These are phyloP conservation scores for Chrysomela aeneicollis DNA, from an alignment of 2,888 invertebrate species.

Conservation along the genomic window DNA sequence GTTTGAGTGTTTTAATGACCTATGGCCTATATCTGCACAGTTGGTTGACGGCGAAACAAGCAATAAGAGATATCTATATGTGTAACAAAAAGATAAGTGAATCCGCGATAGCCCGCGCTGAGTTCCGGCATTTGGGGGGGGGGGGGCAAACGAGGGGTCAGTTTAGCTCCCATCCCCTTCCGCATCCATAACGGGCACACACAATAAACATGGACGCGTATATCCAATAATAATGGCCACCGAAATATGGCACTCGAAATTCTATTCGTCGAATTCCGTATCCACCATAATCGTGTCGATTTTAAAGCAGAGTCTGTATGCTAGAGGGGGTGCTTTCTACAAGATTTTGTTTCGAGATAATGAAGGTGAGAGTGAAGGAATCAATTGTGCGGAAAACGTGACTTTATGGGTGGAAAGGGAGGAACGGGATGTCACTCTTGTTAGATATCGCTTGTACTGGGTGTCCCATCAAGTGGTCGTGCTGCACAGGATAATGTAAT, in stretches of 20 bases:
- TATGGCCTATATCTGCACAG: too few species aligned
- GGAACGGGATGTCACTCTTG: neutral
- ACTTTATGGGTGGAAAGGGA: neutral
- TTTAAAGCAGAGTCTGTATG: neutral
- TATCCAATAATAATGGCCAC: constrained; percentile 40
- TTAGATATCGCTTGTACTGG: neutral
- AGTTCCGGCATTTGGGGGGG: neutral
- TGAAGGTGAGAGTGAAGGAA: neutral
- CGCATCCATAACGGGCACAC: neutral
- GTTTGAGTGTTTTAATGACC: too few species aligned
- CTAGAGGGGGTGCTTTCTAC: constrained; percentile 4
- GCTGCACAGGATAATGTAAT: too few species aligned
- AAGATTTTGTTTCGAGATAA: neutral
- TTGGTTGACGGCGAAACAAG: neutral
- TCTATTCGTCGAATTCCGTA: constrained; percentile 41
- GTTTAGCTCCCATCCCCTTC: neutral
- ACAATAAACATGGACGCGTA: too few species aligned
- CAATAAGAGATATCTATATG: neutral
- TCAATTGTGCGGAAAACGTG: neutral
- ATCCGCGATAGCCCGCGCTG: neutral
- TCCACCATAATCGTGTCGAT: constrained; percentile 40
- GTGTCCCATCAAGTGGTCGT: too few species aligned
- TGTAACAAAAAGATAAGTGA: neutral
- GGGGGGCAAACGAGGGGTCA: neutral
- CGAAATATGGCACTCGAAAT: constrained; percentile 42